Evolutionary conservation across 1,140 invertebrate genomes (phyloP).

Genomic region (Mylabris phalerata): DNA sequence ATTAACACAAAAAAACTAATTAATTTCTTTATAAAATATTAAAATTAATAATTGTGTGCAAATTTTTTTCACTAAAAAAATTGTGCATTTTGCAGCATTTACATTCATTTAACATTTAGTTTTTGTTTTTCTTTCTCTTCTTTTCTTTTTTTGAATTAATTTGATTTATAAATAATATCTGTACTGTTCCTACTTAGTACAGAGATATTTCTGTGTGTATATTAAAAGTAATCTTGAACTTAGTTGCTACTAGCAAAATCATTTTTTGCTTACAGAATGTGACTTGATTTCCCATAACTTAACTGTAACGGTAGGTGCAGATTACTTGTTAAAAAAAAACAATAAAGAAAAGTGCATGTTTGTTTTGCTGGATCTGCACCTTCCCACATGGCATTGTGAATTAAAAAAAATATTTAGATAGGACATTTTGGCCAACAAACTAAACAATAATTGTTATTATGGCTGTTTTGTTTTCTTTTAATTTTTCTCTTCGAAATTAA

Average conservation of each 20-base stretch:
- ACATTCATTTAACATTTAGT: neutral
- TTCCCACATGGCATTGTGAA: slow-evolving; percentile 23
- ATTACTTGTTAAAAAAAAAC: neutral
- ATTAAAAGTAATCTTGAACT: too few species aligned
- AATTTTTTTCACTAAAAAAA: neutral
- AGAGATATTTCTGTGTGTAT: too few species aligned
- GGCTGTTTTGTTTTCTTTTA: slow-evolving; percentile 8
- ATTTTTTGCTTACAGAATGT: slow-evolving; percentile 17
- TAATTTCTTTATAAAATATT: neutral
- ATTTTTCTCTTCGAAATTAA: neutral
- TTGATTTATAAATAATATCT: too few species aligned
- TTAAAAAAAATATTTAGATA: slow-evolving; percentile 21
- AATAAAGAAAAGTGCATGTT: neutral
- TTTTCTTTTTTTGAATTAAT: too few species aligned
- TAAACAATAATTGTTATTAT: slow-evolving; percentile 2
- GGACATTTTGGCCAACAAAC: slow-evolving; percentile 23
- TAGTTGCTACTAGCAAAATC: too few species aligned
- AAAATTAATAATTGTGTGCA: neutral
- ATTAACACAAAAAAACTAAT: neutral
- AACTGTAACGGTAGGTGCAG: slow-evolving; percentile 29
- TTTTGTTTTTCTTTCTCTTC: too few species aligned
- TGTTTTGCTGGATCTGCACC: slow-evolving; percentile 25
- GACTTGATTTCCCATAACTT: slow-evolving; percentile 23
- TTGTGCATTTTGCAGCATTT: neutral
- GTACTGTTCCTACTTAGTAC: too few species aligned